Evolutionary conservation across 2,888 invertebrate species (phyloP), one percentile per base, ranked within the genome.

Genomic region (Aporophyla nigra): DNA sequence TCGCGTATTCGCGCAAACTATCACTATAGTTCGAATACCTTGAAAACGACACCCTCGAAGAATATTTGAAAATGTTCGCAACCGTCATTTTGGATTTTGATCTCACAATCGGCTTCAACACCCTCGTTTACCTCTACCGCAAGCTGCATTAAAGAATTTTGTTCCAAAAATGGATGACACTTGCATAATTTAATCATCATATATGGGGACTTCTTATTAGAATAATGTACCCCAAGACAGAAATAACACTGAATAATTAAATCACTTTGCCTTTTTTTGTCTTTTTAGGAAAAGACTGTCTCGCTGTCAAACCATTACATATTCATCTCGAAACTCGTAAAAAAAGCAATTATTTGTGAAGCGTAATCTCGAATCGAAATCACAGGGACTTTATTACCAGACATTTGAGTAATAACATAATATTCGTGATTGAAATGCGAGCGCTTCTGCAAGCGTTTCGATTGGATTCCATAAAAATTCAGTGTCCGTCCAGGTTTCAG

Each of bases 341-440:
- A 71, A n/a, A 65, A 61, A 43, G 21, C 40, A 54, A 62, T 68
- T 63, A 66, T 80, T 56, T 59, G 46, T 33, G n/a, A 56, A 7
- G 1, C n/a, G 16, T 21, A 67, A 75, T 79, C 46, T 65, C 24
- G 33, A 58, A 54, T 59, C 33, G 21, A 14, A 69, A 61, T 81
- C 12, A 33, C 53, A 10, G n/a, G 3, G 58, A 56, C 16, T 74
- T 78, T 78, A 69, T 73, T 24, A 9, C 24, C 46, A 46, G 33
- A 19, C n/a, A 56, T 85, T 76, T 59, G 71, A 78, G 59, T 71
- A 69, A 71, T 69, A 69, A 49, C 65, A 68, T 62, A 74, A 80
- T 76, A 82, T 76, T 85, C 67, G 19, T 76, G 76, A 84, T 82
- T 72, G 78, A 85, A 82, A 74, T 16, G 58, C 16, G 65, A 70